These are phyloP conservation scores for Pantherophis guttatus DNA, from an alignment of 2,113 vertebrate species.

Conservation along the genomic window DNA sequence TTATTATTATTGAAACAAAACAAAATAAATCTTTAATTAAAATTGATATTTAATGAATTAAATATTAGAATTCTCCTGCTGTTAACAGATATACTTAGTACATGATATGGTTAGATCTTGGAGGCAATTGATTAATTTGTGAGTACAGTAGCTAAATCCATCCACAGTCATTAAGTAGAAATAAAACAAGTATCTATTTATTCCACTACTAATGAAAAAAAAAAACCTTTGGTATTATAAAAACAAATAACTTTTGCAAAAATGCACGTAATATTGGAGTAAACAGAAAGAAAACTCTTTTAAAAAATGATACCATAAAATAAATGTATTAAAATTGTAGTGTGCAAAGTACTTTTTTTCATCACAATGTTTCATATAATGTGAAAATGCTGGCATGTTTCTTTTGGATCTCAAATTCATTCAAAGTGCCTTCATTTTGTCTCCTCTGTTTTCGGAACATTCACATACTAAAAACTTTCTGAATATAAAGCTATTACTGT, in stretches of 20 bases:
- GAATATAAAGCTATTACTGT: slow-evolving; percentile 24
- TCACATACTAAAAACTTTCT: slow-evolving; percentile 32
- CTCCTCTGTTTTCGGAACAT: slow-evolving; percentile 14
- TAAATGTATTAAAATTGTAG: background rate
- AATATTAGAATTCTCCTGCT: background rate
- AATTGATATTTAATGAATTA: background rate
- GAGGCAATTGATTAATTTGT: slow-evolving; percentile 29
- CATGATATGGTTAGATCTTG: background rate
- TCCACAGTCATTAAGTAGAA: background rate
- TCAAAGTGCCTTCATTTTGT: slow-evolving; percentile 15
- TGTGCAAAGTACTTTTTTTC: slow-evolving; percentile 9
- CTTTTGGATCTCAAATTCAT: background rate
- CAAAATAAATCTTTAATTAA: background rate
- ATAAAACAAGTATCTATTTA: slow-evolving; percentile 36
- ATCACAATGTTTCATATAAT: background rate
- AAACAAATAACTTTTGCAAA: slow-evolving; percentile 34
- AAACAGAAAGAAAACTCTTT: slow-evolving; percentile 28
- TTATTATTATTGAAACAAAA: background rate
- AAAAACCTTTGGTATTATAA: slow-evolving; percentile 26
- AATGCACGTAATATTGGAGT: slow-evolving; percentile 17
- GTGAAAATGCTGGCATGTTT: slow-evolving; percentile 21
- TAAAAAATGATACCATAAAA: slow-evolving; percentile 25
- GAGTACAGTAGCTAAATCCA: background rate
- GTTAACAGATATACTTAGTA: background rate
- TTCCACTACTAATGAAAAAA: slow-evolving; percentile 28